These are phyloP conservation scores for Muricea muricata DNA, from an alignment of 92 coral and sea anemone species.

Conservation along the genomic window DNA sequence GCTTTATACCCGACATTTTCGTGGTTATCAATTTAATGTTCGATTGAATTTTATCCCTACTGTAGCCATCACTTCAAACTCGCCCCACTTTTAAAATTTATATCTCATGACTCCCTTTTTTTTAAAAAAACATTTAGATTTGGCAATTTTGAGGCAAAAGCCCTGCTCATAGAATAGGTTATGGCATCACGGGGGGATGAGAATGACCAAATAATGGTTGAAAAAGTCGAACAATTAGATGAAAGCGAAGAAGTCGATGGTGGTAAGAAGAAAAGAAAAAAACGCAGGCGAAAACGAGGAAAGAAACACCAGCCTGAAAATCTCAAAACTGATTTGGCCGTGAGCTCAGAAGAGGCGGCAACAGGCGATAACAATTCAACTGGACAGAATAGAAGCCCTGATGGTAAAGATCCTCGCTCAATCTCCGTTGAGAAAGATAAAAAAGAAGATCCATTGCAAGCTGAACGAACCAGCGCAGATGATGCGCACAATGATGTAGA, in stretches of 20 bases:
- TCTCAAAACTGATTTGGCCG: neutral
- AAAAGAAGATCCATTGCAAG: slow-evolving; percentile 10
- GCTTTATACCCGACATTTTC: no score
- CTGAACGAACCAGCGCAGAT: neutral
- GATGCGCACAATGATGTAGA: slow-evolving; percentile 8
- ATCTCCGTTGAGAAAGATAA: neutral
- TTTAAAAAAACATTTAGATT: slow-evolving; percentile 43
- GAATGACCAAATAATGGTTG: slow-evolving; percentile 37
- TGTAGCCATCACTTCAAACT: no score
- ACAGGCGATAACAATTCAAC: neutral
- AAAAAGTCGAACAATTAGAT: neutral
- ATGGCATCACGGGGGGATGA: slow-evolving; percentile 10
- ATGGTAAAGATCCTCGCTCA: neutral
- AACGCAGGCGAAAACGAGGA: slow-evolving; percentile 15
- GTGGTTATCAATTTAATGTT: no score
- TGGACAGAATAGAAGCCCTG: slow-evolving; percentile 10
- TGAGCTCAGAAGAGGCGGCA: neutral
- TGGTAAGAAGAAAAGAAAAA: slow-evolving; percentile 18
- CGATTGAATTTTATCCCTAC: no score
- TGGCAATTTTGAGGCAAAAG: slow-evolving; percentile 23
- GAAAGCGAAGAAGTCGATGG: slow-evolving; percentile 26
- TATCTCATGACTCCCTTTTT: no score
- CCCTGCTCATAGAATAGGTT: slow-evolving; percentile 17
- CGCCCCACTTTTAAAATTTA: no score
- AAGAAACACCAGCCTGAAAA: slow-evolving; percentile 7